These are phyloP conservation scores for Pemphigus obesinymphae DNA, from an alignment of 1,140 invertebrate genomes.

Conservation along the genomic window DNA sequence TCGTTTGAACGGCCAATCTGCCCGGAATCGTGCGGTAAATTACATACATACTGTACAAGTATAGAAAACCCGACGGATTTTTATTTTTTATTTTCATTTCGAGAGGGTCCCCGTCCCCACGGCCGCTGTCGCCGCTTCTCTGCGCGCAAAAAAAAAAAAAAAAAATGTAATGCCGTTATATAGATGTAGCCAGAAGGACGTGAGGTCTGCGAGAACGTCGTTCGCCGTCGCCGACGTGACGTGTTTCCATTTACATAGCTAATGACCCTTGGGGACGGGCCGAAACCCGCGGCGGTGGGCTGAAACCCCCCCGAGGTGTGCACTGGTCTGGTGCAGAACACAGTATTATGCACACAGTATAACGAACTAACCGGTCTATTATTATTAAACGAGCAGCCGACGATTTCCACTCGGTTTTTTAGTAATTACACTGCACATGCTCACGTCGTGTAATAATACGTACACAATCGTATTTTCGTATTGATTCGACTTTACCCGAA, in stretches of 20 bases:
- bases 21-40: neutral
- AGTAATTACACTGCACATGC: too few relatives aligned
- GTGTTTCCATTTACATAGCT: slow-evolving; percentile 41
- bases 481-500: too few relatives aligned
- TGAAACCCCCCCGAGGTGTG: neutral
- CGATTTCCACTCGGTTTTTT: neutral
- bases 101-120: neutral
- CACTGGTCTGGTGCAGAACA: neutral
- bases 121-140: neutral
- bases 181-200: neutral
- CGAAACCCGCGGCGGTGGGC: neutral
- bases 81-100: neutral
- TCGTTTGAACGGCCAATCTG: neutral
- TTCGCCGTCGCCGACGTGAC: slow-evolving; percentile 21
- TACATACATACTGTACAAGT: too few relatives aligned
- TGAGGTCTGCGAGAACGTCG: neutral
- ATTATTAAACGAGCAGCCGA: neutral
- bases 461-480: too few relatives aligned
- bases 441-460: too few relatives aligned
- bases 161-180: neutral
- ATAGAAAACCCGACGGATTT: neutral
- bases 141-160: too few relatives aligned
- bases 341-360: neutral
- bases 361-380: too few relatives aligned
- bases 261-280: slow-evolving; percentile 29